Evolutionary conservation across 2,113 vertebrate genomes (phyloP).

Genomic region (Notechis scutatus): DNA sequence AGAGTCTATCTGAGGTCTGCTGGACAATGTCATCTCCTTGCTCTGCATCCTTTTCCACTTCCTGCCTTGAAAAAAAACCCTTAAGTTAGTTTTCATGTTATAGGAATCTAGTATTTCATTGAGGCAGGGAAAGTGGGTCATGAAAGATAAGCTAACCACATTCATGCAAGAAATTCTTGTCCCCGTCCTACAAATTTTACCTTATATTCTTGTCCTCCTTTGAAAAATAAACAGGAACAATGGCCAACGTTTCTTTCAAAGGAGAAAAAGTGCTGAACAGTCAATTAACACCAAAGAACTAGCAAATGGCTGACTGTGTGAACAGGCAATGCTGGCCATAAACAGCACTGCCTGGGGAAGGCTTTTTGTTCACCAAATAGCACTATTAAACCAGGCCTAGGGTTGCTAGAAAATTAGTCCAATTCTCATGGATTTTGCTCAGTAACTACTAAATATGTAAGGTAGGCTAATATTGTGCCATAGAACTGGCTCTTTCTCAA

Average conservation of each 20-base stretch:
- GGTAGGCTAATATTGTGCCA: neutral
- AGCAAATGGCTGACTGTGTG: neutral
- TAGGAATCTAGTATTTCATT: neutral
- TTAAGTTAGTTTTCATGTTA: neutral
- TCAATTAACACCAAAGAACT: neutral
- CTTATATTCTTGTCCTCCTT: neutral
- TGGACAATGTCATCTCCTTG: neutral
- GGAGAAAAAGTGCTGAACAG: neutral
- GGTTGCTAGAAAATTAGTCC: neutral
- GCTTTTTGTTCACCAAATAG: neutral
- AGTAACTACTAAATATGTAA: neutral
- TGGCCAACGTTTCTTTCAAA: neutral
- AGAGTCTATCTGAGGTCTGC: neutral
- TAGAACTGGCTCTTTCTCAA: neutral
- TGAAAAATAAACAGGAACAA: neutral
- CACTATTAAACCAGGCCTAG: neutral
- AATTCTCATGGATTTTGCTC: neutral
- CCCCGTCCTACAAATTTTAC: neutral
- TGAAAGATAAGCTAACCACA: neutral
- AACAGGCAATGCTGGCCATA: neutral
- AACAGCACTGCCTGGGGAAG: neutral
- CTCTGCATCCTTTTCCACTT: neutral
- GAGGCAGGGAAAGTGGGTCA: neutral
- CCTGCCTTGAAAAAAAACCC: neutral
- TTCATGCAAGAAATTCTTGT: neutral